phyloP scores from a whole-genome alignment of 2,797 vertebrate genomes.

The Distichodus sexfasciatus region DNA sequence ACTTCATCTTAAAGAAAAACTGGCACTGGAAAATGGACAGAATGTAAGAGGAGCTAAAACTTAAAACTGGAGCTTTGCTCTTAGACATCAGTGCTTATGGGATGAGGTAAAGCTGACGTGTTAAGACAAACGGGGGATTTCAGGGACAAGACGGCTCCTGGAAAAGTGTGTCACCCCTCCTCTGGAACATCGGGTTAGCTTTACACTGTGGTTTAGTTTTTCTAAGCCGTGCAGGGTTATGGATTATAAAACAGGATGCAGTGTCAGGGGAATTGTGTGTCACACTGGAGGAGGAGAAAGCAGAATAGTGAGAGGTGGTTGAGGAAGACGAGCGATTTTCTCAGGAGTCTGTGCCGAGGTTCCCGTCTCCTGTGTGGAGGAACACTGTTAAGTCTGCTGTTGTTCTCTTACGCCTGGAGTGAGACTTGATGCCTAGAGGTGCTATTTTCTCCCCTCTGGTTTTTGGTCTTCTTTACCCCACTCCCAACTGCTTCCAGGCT shows the following conservation, averaged over 20 bases:
- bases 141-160: no score
- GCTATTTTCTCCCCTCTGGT: background rate
- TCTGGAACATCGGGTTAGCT: no score
- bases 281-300: background rate
- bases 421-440: slow-evolving; percentile 35
- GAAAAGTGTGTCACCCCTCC: no score
- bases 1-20: no score
- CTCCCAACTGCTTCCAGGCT: background rate
- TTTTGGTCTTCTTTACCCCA: slow-evolving; percentile 13
- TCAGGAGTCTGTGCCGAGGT: slow-evolving; percentile 63
- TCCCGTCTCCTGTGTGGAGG: slow-evolving; percentile 62
- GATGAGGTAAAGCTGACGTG: no score
- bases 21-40: no score
- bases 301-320: background rate
- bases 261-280: background rate
- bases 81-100: no score
- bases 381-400: slow-evolving; percentile 74
- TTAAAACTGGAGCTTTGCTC: no score
- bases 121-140: no score
- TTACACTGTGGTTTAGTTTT: background rate
- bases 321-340: background rate
- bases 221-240: background rate
- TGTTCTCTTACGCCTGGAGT: slow-evolving; percentile 63
- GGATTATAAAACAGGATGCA: background rate
- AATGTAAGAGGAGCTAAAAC: no score